Base-by-base conservation (phyloP, 2,797 vertebrate genomes). In the Euthynnus affinis region DNA sequence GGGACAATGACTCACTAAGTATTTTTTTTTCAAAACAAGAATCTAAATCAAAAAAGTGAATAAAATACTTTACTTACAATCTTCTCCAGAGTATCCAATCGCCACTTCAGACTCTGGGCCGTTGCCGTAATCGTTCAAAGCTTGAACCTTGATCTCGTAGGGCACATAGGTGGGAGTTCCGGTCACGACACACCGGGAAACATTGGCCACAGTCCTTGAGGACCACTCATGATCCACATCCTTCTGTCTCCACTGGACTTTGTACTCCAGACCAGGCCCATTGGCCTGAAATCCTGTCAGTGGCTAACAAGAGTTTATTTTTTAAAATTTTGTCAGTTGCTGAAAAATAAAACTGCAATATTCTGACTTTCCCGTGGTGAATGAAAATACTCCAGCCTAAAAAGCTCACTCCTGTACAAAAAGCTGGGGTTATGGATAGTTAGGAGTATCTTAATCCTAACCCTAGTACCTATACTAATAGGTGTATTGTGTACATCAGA, bases 121-220 rank as follows among this genome's bases (percentile, higher is more conserved):
- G 12, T 79, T 91, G 15, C 98, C 98, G 20, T 97, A 93, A n/a
- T 97, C 94, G 72, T 99, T 99, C 58, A 96, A 72, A 32, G 98
- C 96, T 87, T 99, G 97, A 53, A 99, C 97, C 89, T 96, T 99
- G 77, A 99, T 89, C 92, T 99, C 96, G 79, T 96, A 99, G 0
- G 96, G 96, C 51, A 95, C 95, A 61, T 96, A 99, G 9, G 96
- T 97, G 20, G 96, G 96, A 4, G 97, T 97, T 79, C 95, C 97
- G 1, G 95, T 94, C 73, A 99, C 97, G 27, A 96, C 93, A 15
- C 96, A 96, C 71, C 96, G 94, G n/a, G 98, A 97, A 56, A 92
- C 93, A 32, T 98, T 98, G 82, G 95, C 95, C 70, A 99, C 96
- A 18, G 87, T 95, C 78, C 95, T 93, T 8, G 96, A 96, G 0